These are phyloP conservation scores for Mus spicilegus DNA, from an alignment of 2,113 vertebrate genomes.

Conservation along the genomic window DNA sequence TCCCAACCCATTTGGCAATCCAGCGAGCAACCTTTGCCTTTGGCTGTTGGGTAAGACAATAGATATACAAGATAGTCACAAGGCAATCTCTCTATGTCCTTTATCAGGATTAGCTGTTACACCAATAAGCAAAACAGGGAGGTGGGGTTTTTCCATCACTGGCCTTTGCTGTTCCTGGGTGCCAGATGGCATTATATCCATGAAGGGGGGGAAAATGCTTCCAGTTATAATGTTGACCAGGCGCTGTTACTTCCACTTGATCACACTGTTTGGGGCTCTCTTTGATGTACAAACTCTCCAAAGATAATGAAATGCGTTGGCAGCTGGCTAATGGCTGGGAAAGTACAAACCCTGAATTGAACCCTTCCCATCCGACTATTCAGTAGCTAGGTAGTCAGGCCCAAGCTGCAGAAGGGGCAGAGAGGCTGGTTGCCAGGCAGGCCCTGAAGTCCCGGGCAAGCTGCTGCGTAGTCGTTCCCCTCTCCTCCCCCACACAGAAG, in stretches of 20 bases:
- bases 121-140: constrained; percentile 85
- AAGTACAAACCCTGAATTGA: constrained; percentile 89
- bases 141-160: constrained; percentile 67
- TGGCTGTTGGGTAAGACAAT: constrained; percentile 82
- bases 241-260: constrained; percentile 89
- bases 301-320: constrained; percentile 91
- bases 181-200: constrained; percentile 88
- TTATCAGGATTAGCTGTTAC: constrained; percentile 85
- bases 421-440: constrained; percentile 83
- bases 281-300: constrained; percentile 88
- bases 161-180: constrained; percentile 81
- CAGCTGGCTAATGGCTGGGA: constrained; percentile 93
- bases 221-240: constrained; percentile 82
- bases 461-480: constrained; percentile 60
- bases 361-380: constrained; percentile 86
- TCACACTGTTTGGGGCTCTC: constrained; percentile 87
- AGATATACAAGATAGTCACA: constrained; percentile 75
- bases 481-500: constrained; percentile 73
- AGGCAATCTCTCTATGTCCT: constrained; percentile 81
- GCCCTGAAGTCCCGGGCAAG: constrained; percentile 77
- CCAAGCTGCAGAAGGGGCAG: constrained; percentile 77
- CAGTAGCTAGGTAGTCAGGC: constrained; percentile 85
- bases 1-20: neutral
- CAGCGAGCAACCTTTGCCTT: constrained; percentile 74
- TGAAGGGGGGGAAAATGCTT: constrained; percentile 59